Evolutionary conservation across 2,113 vertebrate genomes (phyloP).

Genomic region (Phasianus colchicus): DNA sequence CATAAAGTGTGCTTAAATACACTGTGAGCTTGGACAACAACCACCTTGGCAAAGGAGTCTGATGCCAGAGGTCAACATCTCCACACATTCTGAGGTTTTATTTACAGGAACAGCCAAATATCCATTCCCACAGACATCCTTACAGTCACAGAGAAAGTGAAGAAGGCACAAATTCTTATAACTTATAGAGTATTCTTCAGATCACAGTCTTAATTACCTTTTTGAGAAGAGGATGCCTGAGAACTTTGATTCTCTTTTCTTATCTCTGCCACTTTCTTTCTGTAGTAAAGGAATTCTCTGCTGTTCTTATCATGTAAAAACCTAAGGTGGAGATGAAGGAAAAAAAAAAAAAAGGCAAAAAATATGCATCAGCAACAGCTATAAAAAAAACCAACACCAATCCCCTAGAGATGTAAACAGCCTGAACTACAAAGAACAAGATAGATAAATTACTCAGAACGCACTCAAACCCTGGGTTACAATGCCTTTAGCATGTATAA

Average conservation of each 20-base stretch:
- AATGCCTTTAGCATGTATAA: neutral
- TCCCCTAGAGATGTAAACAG: neutral
- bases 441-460: neutral
- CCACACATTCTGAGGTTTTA: neutral
- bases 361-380: neutral
- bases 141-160: neutral
- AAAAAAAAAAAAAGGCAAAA: neutral
- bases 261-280: constrained; percentile 90
- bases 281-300: constrained; percentile 95
- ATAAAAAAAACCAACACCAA: neutral
- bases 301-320: constrained; percentile 95
- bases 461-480: neutral
- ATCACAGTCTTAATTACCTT: constrained; percentile 80
- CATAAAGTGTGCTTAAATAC: fast-evolving
- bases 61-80: neutral
- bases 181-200: neutral
- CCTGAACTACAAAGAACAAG: neutral
- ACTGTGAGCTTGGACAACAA: neutral
- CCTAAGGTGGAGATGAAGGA: constrained; percentile 65
- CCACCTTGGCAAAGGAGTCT: neutral
- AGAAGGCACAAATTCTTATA: fast-evolving
- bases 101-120: neutral
- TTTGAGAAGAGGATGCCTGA: constrained; percentile 68
- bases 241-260: constrained; percentile 79
- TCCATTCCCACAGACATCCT: neutral